Evolutionary conservation across 2,113 vertebrate species (phyloP), one percentile per base, ranked within the genome.

Genomic region (Pyxicephalus adspersus): DNA sequence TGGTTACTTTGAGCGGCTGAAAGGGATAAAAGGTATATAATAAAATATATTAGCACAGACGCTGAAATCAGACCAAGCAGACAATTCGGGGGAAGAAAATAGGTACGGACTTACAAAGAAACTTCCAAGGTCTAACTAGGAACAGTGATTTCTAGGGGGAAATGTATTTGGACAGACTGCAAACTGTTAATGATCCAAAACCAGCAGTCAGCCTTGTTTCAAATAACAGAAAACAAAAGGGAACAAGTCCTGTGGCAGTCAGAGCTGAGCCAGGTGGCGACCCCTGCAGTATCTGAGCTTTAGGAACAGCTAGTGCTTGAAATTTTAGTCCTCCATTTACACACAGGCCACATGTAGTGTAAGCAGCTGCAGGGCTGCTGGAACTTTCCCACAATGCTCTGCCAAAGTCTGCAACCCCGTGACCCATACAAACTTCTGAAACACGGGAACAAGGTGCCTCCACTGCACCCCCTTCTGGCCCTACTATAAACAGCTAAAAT

Each of bases 121-220:
- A 78, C 61, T 65, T 55, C 63, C 57, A 78, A 70, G 65, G 68
- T 58, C 64, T 58, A 23, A 60, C 51, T 26, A 20, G 51, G 51
- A 74, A 51, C 65, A 70, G 78, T n/a, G 31, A 72, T 16, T 15
- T 72, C 45, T 73, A n/a, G 50, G 45, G 60, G 58, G 57, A 64
- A 64, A 80, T 72, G 57, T 19, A 72, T 31, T 72, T 54, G 67
- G 60, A 23, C 26, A 80, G 66, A 72, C 66, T 54, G 57, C 77
- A 80, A 71, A 80, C 66, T 71, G 76, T 79, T 80, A 80, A 80
- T 61, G 57, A 80, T 61, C 77, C 65, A 80, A 61, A 71, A 79
- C 8, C 66, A 80, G 78, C 67, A 72, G 67, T 71, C 67, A 72
- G 54, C 50, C 58, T 31, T 45, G 28, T 67, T 3, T 61, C n/a